Evolutionary conservation across 2,888 invertebrate species (phyloP), one percentile per base, ranked within the genome.

Genomic region (Leptarthrus brevirostris): DNA sequence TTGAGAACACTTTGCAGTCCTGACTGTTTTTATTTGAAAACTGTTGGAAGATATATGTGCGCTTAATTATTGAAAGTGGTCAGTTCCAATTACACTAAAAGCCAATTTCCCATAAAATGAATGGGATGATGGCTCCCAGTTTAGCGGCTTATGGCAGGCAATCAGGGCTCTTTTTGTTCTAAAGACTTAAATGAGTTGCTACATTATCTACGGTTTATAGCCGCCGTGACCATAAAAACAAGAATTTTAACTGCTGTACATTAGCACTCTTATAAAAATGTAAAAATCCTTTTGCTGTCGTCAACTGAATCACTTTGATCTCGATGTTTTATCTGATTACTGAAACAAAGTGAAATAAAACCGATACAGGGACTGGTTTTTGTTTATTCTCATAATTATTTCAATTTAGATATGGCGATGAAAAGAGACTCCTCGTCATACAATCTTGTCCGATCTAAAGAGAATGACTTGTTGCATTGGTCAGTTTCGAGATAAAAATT

Each of bases 401-500:
- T 74, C 36, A 61, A 70, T 71, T 61, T 54, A 70, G 70, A 74
- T 69, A 74, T 61, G 71, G 71, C 49, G 44, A 71, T 74, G 71
- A 74, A 71, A 69, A 52, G 61, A 56, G 71, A 26, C 71, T 56
- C 30, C 61, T 47, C 36, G 61, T 74, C 53, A 54, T 47, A 49
- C 44, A 53, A 66, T 49, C 66, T 47, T 66, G 47, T 49, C 26
- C 12, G 47, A 47, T 44, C 47, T 49, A 47, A 47, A 66, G 16
- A 36, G 66, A 49, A 66, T 66, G 26, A 44, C 30, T 47, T 47
- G 47, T 26, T 26, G 16, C 24, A 66, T 26, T 47, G 26, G 24
- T 61, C 61, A 12, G 14, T n/a, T 22, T n/a, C 18, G 14, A 44
- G 47, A 66, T 47, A 18, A 18, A 26, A 14, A n/a, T 26, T 44